A percentile compares a stretch with the other conserved stretches of the same genome.
These are phyloP conservation scores for Rhopalosiphum padi DNA, from an alignment of 1,140 invertebrate species.

Conservation along the genomic window DNA sequence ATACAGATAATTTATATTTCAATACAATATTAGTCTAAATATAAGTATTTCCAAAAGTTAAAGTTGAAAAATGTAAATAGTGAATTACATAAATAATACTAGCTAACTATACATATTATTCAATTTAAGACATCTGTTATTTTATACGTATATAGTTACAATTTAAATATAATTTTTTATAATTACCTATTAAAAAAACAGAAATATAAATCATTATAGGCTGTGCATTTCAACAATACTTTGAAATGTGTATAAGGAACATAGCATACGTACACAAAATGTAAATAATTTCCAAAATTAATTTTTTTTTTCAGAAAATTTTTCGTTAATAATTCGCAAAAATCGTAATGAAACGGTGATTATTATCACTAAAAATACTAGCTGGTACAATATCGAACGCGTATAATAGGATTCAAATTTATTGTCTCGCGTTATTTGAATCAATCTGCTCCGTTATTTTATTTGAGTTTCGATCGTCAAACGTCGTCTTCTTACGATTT, in stretches of 20 bases:
- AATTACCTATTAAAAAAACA: no score
- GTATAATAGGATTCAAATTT: background rate
- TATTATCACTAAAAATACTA: background rate
- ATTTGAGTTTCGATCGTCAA: background rate
- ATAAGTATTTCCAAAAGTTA: background rate
- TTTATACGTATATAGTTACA: no score
- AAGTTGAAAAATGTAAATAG: no score
- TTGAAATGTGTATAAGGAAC: no score
- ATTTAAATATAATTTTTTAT: no score
- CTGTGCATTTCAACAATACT: no score
- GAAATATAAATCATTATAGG: no score
- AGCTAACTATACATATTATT: no score
- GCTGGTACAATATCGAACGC: background rate
- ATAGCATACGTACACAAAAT: no score
- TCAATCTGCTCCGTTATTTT: background rate
- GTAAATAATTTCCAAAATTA: background rate
- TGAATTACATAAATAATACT: no score
- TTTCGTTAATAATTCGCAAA: background rate
- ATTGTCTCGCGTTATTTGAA: background rate
- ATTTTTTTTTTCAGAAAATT: background rate
- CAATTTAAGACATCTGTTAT: no score
- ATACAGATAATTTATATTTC: background rate
- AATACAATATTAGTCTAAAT: background rate
- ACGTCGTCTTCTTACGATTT: background rate
- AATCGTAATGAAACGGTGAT: background rate